phyloP scores from a whole-genome alignment of 2,797 vertebrate species.

The Synaphobranchus kaupii region DNA sequence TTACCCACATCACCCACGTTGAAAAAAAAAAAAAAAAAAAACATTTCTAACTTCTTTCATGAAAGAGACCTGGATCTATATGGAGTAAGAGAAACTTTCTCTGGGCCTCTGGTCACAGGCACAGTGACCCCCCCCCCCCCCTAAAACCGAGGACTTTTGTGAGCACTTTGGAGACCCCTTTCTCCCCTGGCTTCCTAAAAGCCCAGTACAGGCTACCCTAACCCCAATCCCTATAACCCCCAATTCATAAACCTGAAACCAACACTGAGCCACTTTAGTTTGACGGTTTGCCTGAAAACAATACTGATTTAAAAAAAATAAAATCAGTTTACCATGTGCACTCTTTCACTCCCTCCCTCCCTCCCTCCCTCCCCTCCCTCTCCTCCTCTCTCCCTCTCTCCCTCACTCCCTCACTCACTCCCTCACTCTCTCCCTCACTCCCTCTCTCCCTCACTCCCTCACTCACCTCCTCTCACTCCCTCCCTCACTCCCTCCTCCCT shows the following conservation, averaged over 20 bases:
- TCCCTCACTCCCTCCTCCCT: too few relatives aligned
- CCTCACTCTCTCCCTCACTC: too few relatives aligned
- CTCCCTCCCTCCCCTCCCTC: conserved; percentile 28
- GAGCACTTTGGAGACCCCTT: background rate
- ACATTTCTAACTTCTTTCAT: background rate
- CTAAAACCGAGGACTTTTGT: background rate
- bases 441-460: conserved; percentile 46
- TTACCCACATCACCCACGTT: background rate
- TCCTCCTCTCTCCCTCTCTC: background rate
- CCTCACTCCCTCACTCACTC: conserved; percentile 40
- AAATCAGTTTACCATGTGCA: conserved; percentile 37
- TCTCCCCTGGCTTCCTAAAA: background rate
- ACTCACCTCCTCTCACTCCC: conserved; percentile 38
- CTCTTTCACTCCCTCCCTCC: conserved; percentile 14
- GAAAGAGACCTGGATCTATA: background rate
- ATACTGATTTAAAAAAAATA: conserved; percentile 43
- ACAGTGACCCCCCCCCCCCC: background rate
- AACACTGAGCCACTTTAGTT: background rate
- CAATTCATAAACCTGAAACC: too few relatives aligned
- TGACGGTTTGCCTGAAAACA: background rate
- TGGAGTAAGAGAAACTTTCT: background rate
- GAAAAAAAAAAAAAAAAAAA: background rate
- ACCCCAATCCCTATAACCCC: too few relatives aligned
- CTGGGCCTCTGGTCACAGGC: background rate
- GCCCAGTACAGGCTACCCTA: background rate